Conservation (phyloP, 23 tunicate species). For the Pegea sp. region DNA sequence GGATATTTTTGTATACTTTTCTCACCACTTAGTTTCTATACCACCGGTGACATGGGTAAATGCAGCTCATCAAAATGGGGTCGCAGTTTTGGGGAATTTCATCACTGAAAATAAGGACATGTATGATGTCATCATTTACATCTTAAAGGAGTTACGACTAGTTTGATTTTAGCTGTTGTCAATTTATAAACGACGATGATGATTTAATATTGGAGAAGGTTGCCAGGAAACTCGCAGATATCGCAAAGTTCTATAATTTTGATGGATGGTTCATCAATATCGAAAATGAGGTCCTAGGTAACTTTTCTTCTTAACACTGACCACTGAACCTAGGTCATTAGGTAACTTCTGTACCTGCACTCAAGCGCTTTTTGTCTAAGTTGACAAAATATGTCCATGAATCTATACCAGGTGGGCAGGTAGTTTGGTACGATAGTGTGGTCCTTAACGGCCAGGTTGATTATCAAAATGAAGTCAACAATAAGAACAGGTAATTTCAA, state of each 20-base stretch:
- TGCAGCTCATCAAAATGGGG: constrained; percentile 64
- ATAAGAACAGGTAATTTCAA: constrained; percentile 13
- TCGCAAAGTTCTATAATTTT: constrained; percentile 50
- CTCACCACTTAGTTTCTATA: constrained; percentile 74
- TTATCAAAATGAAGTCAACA: constrained; percentile 79
- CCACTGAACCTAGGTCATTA: constrained; percentile 2
- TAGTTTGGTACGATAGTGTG: constrained; percentile 89
- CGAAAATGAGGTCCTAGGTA: constrained; percentile 27
- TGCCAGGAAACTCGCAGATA: constrained; percentile 24
- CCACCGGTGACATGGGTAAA: constrained; percentile 91
- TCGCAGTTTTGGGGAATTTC: constrained; percentile 75
- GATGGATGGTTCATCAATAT: constrained; percentile 96
- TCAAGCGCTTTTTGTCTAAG: constrained; percentile 25
- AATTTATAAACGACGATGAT: no score
- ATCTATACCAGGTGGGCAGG: constrained; percentile 8
- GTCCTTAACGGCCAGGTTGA: constrained; percentile 24
- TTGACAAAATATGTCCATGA: constrained; percentile 29
- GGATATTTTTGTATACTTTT: constrained; percentile 76
- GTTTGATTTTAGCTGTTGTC: no score
- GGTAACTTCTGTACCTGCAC: constrained; percentile 4
- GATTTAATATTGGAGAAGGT: constrained; percentile 23
- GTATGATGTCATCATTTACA: no score
- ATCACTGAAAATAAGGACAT: constrained; percentile 42
- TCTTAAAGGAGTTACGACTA: no score
- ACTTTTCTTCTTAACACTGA: background rate